Percentiles rank a stretch among this genome's conserved stretches.
phyloP scores from a whole-genome alignment of 2,113 vertebrate species.

The Callaeas wilsoni region DNA sequence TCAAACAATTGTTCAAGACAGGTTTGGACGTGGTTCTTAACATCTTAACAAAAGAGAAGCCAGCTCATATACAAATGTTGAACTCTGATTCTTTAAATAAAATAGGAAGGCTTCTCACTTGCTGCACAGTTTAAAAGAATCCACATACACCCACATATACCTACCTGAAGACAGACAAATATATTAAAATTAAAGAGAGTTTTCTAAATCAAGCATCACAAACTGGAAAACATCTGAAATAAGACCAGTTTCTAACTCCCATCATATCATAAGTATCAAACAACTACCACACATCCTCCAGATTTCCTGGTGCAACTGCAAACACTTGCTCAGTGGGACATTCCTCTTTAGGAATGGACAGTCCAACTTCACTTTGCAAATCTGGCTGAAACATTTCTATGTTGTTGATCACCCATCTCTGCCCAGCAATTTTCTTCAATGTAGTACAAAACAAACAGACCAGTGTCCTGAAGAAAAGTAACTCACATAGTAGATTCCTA shows the following conservation, averaged over 20 bases:
- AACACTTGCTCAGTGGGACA: neutral
- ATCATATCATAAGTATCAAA: neutral
- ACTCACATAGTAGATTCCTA: too few relatives aligned
- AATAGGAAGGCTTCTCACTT: neutral
- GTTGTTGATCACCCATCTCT: neutral
- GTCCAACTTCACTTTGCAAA: neutral
- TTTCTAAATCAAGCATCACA: neutral
- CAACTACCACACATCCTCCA: fast-evolving
- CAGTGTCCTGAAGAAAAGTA: neutral
- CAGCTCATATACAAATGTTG: neutral
- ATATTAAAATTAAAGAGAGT: neutral
- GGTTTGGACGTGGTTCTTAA: neutral
- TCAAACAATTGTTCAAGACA: neutral
- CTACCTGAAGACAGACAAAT: neutral
- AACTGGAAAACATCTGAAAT: neutral
- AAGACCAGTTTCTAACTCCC: neutral
- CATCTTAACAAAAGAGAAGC: neutral
- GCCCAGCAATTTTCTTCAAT: neutral
- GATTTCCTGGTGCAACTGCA: neutral
- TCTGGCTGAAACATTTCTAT: neutral
- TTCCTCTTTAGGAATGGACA: neutral
- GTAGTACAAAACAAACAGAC: neutral
- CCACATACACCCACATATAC: neutral
- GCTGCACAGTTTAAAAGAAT: neutral
- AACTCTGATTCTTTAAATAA: neutral